Evolutionary conservation across 1,140 invertebrate genomes (phyloP).

Genomic region (Chlorops oryzae): DNA sequence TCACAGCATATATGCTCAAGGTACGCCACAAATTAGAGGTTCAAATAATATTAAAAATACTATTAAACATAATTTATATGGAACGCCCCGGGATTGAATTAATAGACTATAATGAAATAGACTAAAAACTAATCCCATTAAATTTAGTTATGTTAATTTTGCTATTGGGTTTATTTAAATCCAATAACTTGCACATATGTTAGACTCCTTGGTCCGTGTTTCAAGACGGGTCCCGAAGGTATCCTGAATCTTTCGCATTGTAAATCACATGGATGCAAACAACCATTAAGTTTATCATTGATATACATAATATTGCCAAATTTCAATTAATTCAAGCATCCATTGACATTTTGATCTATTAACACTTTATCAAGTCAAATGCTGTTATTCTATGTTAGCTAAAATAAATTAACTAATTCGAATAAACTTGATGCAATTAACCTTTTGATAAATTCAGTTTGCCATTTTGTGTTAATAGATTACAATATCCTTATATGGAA

Average conservation of each 20-base stretch:
- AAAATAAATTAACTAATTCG: too few relatives aligned
- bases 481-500: conserved; percentile 20
- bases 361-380: too few relatives aligned
- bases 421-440: too few relatives aligned
- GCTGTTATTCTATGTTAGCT: too few relatives aligned
- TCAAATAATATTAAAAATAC: conserved; percentile 21
- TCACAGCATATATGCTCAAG: conserved; percentile 68
- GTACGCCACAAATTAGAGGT: conserved; percentile 52
- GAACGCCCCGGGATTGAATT: conserved; percentile 42
- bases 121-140: conserved; percentile 19
- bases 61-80: conserved; percentile 26
- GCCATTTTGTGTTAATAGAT: conserved; percentile 21
- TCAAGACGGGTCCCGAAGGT: conserved; percentile 80
- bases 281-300: too few relatives aligned
- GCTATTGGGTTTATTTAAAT: conserved; percentile 43
- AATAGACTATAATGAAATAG: conserved; percentile 4
- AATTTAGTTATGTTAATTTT: conserved; percentile 15
- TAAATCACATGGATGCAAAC: too few relatives aligned
- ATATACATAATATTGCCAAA: too few relatives aligned
- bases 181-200: conserved; percentile 61
- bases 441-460: conserved; percentile 15
- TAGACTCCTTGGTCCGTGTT: conserved; percentile 91
- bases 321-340: too few relatives aligned
- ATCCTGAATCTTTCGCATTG: too few relatives aligned
- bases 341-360: too few relatives aligned